phyloP scores from a whole-genome alignment of 1,140 invertebrate species.

The Sesamia nonagrioides region DNA sequence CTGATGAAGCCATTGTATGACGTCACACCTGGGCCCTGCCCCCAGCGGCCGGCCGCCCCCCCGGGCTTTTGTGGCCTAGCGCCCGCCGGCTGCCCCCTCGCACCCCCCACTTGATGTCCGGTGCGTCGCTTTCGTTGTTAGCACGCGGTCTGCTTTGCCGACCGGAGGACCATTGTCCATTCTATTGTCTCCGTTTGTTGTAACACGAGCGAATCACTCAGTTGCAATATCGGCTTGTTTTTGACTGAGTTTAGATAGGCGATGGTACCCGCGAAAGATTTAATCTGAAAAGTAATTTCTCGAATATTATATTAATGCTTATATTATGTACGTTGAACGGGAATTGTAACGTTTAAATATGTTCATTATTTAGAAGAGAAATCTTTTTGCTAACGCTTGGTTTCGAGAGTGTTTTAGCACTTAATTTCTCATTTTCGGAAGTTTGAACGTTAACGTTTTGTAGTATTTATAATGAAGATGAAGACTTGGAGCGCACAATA shows the following conservation, averaged over 20 bases:
- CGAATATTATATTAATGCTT: conserved; percentile 34
- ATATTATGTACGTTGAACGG: conserved; percentile 44
- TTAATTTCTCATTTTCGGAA: conserved; percentile 54
- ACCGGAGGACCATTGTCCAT: conserved; percentile 4
- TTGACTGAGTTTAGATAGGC: conserved; percentile 11
- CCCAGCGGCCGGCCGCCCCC: not conserved
- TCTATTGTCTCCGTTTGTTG: not conserved
- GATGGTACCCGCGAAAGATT: not conserved
- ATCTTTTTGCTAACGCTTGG: conserved; percentile 37
- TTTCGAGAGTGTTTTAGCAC: conserved; percentile 44
- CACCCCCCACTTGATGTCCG: too few relatives aligned
- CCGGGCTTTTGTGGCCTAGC: not conserved
- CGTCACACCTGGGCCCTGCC: not conserved
- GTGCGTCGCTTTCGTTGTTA: conserved; percentile 46
- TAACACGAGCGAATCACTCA: not conserved
- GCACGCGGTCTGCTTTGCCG: conserved; percentile 30
- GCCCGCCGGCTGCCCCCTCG: not conserved
- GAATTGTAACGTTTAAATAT: conserved; percentile 51
- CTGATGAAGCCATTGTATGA: conserved; percentile 11
- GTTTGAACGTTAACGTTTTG: conserved; percentile 60
- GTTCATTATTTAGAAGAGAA: conserved; percentile 19
- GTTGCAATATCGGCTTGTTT: conserved; percentile 14
- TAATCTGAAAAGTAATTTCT: conserved; percentile 27
- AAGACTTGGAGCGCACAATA: conserved; percentile 84
- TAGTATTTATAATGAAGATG: conserved; percentile 74